Evolutionary conservation across 2,888 invertebrate genomes (phyloP), one percentile per base, ranked within the genome.

Genomic region (Boloria selene): DNA sequence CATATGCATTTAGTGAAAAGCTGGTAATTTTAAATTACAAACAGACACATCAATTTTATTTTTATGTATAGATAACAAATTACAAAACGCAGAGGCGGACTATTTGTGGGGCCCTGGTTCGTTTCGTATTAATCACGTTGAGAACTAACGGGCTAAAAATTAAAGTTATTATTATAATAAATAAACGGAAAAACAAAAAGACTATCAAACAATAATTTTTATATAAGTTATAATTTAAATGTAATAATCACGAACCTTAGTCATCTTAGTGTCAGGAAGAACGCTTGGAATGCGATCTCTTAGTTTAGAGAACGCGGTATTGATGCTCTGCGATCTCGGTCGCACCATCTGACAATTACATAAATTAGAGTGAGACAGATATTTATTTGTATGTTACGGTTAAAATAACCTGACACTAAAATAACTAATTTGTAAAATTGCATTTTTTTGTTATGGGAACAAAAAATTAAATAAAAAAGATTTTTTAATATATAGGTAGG

Each of bases 261-360:
- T 97, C 77, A 98, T 92, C 93, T 98, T 99, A 51, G 98, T 98
- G 88, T 98, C 98, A 10, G 97, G 95, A 4, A 98, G 98, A 22
- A 99, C 98, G 86, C 98, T 98, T 5, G 98, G 98, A 75, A 99
- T 98, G 86, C 98, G 96, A 78, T 97, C 97, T 64, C 98, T 93
- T 51, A 99, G 93, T 81, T 96, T 96, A 47, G 97, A 95, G 85
- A 98, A 99, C 18, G 98, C 98, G 79, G 96, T 97, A 90, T 98
- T 99, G 83, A 99, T 98, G 82, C 97, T 97, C 88, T 97, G 96
- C 26, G 98, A 98, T 75, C 98, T 82, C 85, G 86, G 86, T 76
- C 87, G 81, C 86, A 84, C 87, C 84, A 87, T 78, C 98, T 94
- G 83, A 77, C 75, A 80, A 79, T 73, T 72, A 77, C 73, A 78